Percentiles rank a stretch among this genome's conserved stretches.
Evolutionary conservation across 2,888 invertebrate species (phyloP).

Genomic region (Epirrhoe tristata): DNA sequence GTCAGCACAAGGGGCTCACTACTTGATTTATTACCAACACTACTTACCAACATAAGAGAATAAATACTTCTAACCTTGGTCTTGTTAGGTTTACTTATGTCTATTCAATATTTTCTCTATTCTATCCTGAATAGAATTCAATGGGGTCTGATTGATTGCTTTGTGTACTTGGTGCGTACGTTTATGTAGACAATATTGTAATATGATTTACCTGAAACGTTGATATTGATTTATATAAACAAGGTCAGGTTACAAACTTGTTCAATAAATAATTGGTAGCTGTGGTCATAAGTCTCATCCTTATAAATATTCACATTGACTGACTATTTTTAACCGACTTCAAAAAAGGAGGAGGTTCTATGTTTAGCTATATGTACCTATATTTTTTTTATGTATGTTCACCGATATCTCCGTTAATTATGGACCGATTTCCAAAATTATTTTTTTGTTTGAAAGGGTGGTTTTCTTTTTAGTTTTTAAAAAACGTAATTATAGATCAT

Average conservation of each 20-base stretch:
- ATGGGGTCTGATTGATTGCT: conserved; percentile 25
- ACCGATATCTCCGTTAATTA: no score
- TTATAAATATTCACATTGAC: no score
- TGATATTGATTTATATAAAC: conserved; percentile 22
- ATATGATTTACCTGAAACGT: conserved; percentile 21
- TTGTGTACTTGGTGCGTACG: conserved; percentile 13
- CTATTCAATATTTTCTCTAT: conserved; percentile 16
- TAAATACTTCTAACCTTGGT: conserved; percentile 26
- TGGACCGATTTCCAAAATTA: no score
- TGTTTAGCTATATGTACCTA: no score
- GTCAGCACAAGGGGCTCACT: no score
- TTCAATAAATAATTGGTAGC: neutral
- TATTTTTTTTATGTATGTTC: no score
- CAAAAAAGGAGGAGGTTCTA: no score
- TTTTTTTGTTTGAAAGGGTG: no score
- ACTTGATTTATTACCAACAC: neutral
- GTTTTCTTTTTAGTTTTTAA: no score
- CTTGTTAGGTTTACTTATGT: conserved; percentile 19
- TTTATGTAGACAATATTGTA: conserved; percentile 13
- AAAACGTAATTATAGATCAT: no score
- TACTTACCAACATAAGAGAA: conserved; percentile 17
- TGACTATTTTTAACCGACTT: no score
- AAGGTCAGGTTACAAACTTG: conserved; percentile 2
- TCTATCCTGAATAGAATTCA: conserved; percentile 10
- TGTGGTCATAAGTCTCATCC: neutral